These are phyloP conservation scores for Epinephelus coioides DNA, from an alignment of 2,797 vertebrate genomes.

Conservation along the genomic window DNA sequence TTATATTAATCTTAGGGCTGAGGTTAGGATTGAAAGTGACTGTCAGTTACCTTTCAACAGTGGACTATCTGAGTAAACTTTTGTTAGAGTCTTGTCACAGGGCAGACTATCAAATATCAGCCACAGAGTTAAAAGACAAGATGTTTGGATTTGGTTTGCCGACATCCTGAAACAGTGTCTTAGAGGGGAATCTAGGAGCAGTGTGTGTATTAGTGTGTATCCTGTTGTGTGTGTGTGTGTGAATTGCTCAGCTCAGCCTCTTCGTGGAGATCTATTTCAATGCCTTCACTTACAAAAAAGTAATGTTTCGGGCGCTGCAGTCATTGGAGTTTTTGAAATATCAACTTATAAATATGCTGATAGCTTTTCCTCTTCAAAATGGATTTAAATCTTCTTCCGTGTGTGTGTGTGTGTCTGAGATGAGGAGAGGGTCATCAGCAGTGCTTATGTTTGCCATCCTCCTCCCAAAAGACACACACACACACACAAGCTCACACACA, in stretches of 20 bases:
- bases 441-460: constrained; percentile 45
- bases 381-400: constrained; percentile 45
- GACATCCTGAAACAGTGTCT: constrained; percentile 19
- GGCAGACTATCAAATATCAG: constrained; percentile 14
- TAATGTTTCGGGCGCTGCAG: constrained; percentile 32
- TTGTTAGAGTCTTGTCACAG: neutral
- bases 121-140: constrained; percentile 3
- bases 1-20: neutral
- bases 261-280: constrained; percentile 43
- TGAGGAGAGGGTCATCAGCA: constrained; percentile 58
- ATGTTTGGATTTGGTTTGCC: constrained; percentile 31
- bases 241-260: neutral
- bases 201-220: neutral
- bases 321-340: constrained; percentile 56
- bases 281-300: constrained; percentile 39
- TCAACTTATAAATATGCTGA: constrained; percentile 67
- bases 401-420: constrained; percentile 26
- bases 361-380: constrained; percentile 55
- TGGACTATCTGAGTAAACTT: neutral
- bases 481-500: constrained; percentile 24
- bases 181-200: neutral
- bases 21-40: neutral
- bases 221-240: constrained; percentile 2
- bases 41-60: neutral
- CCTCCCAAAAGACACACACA: constrained; percentile 40